Evolutionary conservation across 2,113 vertebrate species (phyloP).

Genomic region (Zosterops borbonicus): DNA sequence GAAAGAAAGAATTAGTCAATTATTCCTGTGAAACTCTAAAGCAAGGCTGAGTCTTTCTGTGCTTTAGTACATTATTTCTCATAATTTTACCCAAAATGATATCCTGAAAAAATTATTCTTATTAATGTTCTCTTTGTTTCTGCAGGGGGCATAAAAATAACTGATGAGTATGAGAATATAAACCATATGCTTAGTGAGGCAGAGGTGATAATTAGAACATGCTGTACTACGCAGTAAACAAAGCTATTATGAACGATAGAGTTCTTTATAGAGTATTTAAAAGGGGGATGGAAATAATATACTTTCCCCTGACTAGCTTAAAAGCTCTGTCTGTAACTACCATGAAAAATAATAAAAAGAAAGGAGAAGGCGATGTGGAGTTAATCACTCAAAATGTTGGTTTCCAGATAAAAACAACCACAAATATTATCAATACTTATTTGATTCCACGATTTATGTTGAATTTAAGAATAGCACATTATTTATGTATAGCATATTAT

Average conservation of each 20-base stretch:
- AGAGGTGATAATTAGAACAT: slow-evolving; percentile 82
- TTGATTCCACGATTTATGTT: background rate
- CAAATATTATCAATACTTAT: slow-evolving; percentile 31
- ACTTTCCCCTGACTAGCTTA: slow-evolving; percentile 67
- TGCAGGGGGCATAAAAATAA: slow-evolving; percentile 79
- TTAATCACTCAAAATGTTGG: slow-evolving; percentile 17
- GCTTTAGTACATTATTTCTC: slow-evolving; percentile 10
- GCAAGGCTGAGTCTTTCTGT: background rate
- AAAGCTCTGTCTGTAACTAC: slow-evolving; percentile 51
- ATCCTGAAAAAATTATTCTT: slow-evolving; percentile 71
- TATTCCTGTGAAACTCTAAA: background rate
- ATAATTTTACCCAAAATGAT: slow-evolving; percentile 60
- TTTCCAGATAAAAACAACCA: slow-evolving; percentile 29
- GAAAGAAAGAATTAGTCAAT: background rate
- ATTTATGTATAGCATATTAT: slow-evolving; percentile 4
- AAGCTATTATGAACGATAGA: slow-evolving; percentile 77
- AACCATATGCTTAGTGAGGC: slow-evolving; percentile 77
- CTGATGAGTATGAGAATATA: slow-evolving; percentile 75
- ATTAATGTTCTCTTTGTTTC: slow-evolving; percentile 76
- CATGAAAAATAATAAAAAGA: slow-evolving; percentile 25
- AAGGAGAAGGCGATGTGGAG: background rate
- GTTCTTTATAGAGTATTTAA: slow-evolving; percentile 77
- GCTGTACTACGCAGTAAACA: slow-evolving; percentile 78
- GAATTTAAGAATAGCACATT: background rate
- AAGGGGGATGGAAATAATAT: slow-evolving; percentile 71